Evolutionary conservation across 2,113 vertebrate species (phyloP), one percentile per base, ranked within the genome.

Genomic region (Sisor rabdophorus): DNA sequence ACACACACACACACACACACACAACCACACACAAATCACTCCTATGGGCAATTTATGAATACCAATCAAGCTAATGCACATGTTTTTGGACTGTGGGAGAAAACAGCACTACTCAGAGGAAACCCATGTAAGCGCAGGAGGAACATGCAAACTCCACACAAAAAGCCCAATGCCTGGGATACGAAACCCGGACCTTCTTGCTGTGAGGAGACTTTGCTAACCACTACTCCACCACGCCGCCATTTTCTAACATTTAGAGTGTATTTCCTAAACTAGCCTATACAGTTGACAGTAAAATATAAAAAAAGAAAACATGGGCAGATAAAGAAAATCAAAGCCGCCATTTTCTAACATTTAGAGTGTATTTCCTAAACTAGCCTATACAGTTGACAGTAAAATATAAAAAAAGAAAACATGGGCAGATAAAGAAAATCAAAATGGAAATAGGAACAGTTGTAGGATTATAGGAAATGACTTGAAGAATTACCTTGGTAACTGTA

Each of bases 401-500:
- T n/a, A 20, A 52, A 59, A 10, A 50, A 63, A 44, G 58, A 55
- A 75, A 67, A 67, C 48, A 67, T 22, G 7, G n/a, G 24, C 40
- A n/a, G 26, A 65, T 65, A 44, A 47, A 13, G 12, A 67, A 48
- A 15, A 67, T 1, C 7, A 17, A 26, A 24, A 48, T 26, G 7
- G 44, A 67, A 67, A 67, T 48, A 8, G 15, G 1, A 50, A 50
- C 44, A 69, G 15, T 20, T 30, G 17, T 28, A 69, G 47, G 10
- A 28, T 28, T 52, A 52, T 52, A 30, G 24, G 30, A 44, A 52
- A 71, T 22, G 63, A 50, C 61, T 73, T 56, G 75, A 36, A 85
- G 82, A 76, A 87, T 60, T 95, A 99, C 97, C 97, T 99, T 99
- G 92, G 95, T 90, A 93, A 94, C 91, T 89, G 95, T 91, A 94